These are phyloP conservation scores for Staurois parvus DNA, from an alignment of 2,797 vertebrate genomes.

Conservation along the genomic window DNA sequence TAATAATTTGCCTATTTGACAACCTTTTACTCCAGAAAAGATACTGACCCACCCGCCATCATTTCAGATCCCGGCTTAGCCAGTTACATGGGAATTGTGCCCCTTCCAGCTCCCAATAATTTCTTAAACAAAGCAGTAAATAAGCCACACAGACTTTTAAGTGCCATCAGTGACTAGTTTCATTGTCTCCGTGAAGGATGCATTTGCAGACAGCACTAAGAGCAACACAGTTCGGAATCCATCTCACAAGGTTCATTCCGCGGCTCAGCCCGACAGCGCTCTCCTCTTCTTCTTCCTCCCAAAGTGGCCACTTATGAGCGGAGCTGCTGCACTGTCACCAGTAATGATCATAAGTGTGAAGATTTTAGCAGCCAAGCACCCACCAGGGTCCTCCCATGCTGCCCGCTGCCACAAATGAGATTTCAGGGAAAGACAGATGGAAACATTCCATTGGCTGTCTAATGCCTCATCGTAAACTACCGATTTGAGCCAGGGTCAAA, in stretches of 20 bases:
- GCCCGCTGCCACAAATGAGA: conserved; percentile 37
- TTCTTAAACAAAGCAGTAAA: conserved; percentile 1
- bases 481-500: conserved; percentile 29
- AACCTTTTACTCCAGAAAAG: no score
- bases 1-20: no score
- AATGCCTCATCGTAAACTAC: neutral
- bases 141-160: neutral
- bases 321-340: conserved; percentile 40
- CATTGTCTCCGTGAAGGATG: neutral
- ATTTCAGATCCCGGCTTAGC: no score
- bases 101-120: neutral
- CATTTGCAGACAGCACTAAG: neutral
- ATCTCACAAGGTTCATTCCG: conserved; percentile 3
- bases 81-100: no score
- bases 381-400: conserved; percentile 26
- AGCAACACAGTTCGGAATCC: neutral
- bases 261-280: conserved; percentile 3
- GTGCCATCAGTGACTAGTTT: neutral
- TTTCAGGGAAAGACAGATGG: conserved; percentile 21
- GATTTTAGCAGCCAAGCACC: conserved; percentile 39
- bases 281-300: conserved; percentile 9
- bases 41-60: no score
- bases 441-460: conserved; percentile 24
- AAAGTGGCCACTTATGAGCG: conserved; percentile 40
- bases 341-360: conserved; percentile 45